Evolutionary conservation across 2,888 invertebrate genomes (phyloP).

Genomic region (Byasa hedistus): DNA sequence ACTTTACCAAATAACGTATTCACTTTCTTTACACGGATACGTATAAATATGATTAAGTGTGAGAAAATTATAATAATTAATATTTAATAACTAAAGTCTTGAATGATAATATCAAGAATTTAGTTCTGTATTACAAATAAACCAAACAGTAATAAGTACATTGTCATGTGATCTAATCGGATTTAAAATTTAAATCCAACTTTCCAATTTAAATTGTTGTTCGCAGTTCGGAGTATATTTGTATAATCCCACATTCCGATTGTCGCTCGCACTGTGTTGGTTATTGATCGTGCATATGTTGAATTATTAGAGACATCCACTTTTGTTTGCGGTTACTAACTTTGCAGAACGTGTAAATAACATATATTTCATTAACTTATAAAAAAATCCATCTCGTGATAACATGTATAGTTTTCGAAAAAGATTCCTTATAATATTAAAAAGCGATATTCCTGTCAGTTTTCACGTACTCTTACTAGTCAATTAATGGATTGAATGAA

Average conservation of each 20-base stretch:
- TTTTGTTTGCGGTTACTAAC: neutral
- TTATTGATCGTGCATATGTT: conserved; percentile 3
- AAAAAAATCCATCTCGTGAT: too few species aligned
- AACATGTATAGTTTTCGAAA: too few species aligned
- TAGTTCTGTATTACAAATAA: neutral
- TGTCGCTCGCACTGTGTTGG: neutral
- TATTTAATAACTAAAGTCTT: too few species aligned
- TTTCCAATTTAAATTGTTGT: conserved; percentile 18
- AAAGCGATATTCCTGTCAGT: too few species aligned
- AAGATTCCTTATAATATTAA: too few species aligned
- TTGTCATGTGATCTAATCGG: conserved; percentile 10
- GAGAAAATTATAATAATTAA: too few species aligned
- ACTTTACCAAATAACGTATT: too few species aligned
- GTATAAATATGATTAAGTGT: too few species aligned
- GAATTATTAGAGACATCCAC: conserved; percentile 1
- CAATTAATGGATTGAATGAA: too few species aligned
- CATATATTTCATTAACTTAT: too few species aligned
- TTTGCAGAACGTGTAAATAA: neutral
- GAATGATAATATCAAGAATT: neutral
- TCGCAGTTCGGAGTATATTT: conserved; percentile 5
- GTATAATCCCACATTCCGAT: conserved; percentile 4
- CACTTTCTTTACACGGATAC: too few species aligned
- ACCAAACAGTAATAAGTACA: neutral
- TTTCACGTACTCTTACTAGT: too few species aligned
- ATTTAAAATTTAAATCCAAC: conserved; percentile 15